Percentiles rank a stretch among this genome's conserved stretches.
Conservation (phyloP, 2,888 invertebrate genomes). For the Hypercompe scribonia region DNA sequence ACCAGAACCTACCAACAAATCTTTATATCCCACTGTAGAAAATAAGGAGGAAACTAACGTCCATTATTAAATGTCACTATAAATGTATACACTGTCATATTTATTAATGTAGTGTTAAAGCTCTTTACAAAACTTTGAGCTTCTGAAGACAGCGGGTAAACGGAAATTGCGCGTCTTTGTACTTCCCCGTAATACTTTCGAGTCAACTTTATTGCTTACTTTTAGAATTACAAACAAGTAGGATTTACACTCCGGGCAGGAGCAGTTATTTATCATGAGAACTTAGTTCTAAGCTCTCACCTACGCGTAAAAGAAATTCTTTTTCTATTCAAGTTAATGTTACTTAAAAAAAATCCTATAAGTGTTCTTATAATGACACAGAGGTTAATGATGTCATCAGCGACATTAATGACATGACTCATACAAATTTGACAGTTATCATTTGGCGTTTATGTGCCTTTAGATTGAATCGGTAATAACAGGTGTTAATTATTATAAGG, state of each 20-base stretch:
- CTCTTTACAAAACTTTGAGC: constrained; percentile 51
- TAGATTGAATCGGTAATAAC: not conserved
- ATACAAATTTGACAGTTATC: not conserved
- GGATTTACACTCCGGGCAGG: constrained; percentile 22
- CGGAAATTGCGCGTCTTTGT: constrained; percentile 76
- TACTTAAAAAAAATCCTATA: no score
- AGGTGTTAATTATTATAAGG: not conserved
- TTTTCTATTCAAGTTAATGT: not conserved
- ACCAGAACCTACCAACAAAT: not conserved
- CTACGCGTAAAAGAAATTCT: not conserved
- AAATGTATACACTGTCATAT: not conserved
- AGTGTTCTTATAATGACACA: no score
- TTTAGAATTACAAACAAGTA: constrained; percentile 34
- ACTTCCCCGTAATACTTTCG: constrained; percentile 69
- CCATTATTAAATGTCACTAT: constrained; percentile 1
- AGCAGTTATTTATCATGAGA: not conserved
- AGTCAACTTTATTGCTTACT: constrained; percentile 59
- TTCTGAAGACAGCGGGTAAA: constrained; percentile 49
- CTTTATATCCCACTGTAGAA: not conserved
- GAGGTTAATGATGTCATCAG: not conserved
- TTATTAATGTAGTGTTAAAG: constrained; percentile 35
- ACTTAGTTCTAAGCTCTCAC: not conserved
- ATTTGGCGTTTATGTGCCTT: no score
- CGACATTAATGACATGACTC: not conserved
- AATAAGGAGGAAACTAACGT: not conserved